Percentiles rank a stretch among this genome's conserved stretches.
These are phyloP conservation scores for Patiria pectinifera DNA, from an alignment of 53 echinoderm and acorn worm species.

Conservation along the genomic window DNA sequence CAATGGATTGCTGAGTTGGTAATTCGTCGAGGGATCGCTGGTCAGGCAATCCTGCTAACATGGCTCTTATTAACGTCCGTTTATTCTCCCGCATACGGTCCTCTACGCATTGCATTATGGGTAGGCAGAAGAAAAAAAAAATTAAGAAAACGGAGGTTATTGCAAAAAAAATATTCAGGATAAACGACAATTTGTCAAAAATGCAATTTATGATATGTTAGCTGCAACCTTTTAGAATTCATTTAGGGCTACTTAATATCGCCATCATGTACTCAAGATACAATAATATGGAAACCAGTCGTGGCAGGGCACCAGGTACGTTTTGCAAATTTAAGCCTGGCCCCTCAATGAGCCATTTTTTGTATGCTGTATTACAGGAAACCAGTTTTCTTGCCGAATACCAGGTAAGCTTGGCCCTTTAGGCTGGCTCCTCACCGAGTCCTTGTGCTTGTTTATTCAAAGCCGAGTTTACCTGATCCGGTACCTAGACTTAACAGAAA, in stretches of 20 bases:
- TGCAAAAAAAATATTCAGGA: background rate
- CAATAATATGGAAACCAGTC: too few relatives aligned
- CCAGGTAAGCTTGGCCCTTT: background rate
- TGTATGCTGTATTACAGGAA: too few relatives aligned
- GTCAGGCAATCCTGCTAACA: constrained; percentile 2
- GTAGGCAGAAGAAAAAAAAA: background rate
- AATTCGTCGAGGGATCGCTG: constrained; percentile 18
- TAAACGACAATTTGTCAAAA: background rate
- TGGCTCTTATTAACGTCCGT: constrained; percentile 26
- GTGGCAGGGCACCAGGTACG: too few relatives aligned
- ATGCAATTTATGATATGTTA: too few relatives aligned
- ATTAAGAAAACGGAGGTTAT: background rate
- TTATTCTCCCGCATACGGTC: constrained; percentile 45
- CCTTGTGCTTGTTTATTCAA: background rate
- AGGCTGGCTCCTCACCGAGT: background rate
- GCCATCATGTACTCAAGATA: too few relatives aligned
- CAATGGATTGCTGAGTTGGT: constrained; percentile 24
- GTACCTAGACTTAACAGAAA: background rate
- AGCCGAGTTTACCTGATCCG: background rate
- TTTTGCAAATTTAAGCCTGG: too few relatives aligned
- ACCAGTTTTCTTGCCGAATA: background rate
- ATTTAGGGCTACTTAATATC: too few relatives aligned
- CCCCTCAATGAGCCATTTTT: too few relatives aligned
- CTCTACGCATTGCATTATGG: constrained; percentile 22
- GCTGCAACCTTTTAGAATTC: too few relatives aligned